phyloP scores from a whole-genome alignment of 2,797 vertebrate species.

The Balearica regulorum region DNA sequence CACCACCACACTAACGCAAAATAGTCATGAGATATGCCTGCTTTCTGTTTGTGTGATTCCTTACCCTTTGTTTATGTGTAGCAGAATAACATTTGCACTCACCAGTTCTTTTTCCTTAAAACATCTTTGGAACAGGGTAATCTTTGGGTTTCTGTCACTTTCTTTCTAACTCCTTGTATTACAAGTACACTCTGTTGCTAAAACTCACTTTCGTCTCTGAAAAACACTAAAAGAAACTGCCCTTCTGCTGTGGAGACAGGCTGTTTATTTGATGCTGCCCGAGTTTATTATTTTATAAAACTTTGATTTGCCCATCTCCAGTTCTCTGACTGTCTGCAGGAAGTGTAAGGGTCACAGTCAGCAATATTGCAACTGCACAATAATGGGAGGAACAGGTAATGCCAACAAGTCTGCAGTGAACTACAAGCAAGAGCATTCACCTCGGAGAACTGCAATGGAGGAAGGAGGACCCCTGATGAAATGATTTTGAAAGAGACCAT shows the following conservation, averaged over 20 bases:
- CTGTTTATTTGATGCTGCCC: not conserved
- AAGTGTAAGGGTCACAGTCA: not conserved
- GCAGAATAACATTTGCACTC: not conserved
- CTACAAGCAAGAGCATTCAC: not conserved
- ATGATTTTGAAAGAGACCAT: not conserved
- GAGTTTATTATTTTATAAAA: constrained; percentile 27
- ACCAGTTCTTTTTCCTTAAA: not conserved
- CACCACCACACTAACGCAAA: not conserved
- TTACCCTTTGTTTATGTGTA: not conserved
- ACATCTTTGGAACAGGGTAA: not conserved
- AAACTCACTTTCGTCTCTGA: not conserved
- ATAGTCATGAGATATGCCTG: not conserved
- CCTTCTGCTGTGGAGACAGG: not conserved
- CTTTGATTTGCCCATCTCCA: not conserved
- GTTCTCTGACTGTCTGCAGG: not conserved
- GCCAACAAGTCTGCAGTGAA: not conserved
- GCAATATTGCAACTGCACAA: not conserved
- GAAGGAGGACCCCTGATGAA: not conserved
- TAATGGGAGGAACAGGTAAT: not conserved
- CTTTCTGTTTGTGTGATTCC: not conserved
- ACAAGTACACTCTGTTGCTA: not conserved
- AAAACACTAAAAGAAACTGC: not conserved
- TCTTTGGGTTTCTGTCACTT: not conserved
- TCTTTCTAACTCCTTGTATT: not conserved
- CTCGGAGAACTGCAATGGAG: not conserved